Evolutionary conservation across 2,113 vertebrate species (phyloP).

Genomic region (Macroglossus sobrinus): DNA sequence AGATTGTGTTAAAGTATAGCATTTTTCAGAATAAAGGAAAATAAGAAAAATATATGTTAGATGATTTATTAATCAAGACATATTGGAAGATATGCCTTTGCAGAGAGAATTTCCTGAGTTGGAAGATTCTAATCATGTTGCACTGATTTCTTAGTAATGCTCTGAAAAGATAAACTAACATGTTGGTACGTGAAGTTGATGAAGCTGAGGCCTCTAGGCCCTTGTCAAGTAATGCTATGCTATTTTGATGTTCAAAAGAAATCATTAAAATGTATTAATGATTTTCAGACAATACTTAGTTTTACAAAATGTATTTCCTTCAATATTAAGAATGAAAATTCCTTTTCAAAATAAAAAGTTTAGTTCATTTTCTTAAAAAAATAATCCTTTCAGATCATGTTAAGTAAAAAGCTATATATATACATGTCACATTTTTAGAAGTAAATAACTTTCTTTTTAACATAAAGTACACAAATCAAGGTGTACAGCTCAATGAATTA

Average conservation of each 20-base stretch:
- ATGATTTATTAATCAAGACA: neutral
- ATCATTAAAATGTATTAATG: neutral
- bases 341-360: neutral
- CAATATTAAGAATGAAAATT: neutral
- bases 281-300: neutral
- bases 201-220: neutral
- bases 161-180: neutral
- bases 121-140: neutral
- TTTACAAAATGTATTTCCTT: neutral
- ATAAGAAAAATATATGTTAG: neutral
- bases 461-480: neutral
- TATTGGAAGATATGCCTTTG: neutral
- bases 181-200: neutral
- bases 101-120: neutral
- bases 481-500: neutral
- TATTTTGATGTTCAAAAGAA: neutral
- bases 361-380: neutral
- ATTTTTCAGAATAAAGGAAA: neutral
- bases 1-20: neutral
- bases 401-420: neutral
- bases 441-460: neutral
- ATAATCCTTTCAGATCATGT: neutral
- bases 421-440: conserved; percentile 1
- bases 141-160: neutral
- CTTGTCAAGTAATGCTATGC: neutral